Conservation (phyloP, 2,113 vertebrate genomes). For the Grus americana region DNA sequence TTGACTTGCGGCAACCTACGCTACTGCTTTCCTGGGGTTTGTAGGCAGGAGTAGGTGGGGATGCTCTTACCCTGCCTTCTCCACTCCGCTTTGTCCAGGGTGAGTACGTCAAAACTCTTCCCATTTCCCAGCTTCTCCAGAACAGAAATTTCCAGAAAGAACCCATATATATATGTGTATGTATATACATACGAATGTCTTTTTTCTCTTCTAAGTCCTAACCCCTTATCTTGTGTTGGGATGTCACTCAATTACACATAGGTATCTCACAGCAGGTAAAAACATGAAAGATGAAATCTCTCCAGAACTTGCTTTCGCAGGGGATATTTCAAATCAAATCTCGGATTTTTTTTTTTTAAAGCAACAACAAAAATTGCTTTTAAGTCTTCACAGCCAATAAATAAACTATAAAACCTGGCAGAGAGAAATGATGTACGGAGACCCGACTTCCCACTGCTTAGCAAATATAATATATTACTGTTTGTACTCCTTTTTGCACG, state of each 20-base stretch:
- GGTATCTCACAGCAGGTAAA: neutral
- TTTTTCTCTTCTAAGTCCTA: neutral
- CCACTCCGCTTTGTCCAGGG: accelerated
- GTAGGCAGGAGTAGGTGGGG: accelerated
- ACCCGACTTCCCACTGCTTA: neutral
- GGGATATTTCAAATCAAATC: neutral
- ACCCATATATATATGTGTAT: neutral
- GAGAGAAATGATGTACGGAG: accelerated
- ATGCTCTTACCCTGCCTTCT: neutral
- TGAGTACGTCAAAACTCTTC: neutral
- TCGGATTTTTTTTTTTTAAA: neutral
- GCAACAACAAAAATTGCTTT: neutral
- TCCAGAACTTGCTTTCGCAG: neutral
- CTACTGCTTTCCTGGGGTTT: accelerated
- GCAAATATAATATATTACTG: neutral
- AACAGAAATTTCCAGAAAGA: neutral
- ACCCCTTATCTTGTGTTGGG: neutral
- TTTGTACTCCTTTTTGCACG: neutral
- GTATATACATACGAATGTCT: too few species aligned
- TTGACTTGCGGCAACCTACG: accelerated
- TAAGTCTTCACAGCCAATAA: neutral
- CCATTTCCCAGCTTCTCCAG: neutral
- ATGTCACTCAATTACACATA: neutral
- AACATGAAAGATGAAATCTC: neutral
- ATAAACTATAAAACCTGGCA: neutral